A percentile compares a stretch with the other conserved stretches of the same genome.
These are phyloP conservation scores for Panonychus citri DNA, from an alignment of 1,140 invertebrate species.

Conservation along the genomic window DNA sequence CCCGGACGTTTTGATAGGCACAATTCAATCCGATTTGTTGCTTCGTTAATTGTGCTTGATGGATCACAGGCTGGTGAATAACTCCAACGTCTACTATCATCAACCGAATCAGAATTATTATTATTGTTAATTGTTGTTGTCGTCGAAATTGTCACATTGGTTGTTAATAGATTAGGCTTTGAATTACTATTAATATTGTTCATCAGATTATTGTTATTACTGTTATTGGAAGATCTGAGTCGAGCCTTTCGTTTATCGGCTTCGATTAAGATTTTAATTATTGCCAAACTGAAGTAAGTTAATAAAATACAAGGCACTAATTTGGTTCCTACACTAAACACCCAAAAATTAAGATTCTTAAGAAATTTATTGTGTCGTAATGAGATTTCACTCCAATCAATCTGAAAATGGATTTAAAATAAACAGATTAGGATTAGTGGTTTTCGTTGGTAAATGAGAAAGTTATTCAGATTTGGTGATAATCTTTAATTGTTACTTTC, in stretches of 20 bases:
- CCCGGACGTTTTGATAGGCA: no score
- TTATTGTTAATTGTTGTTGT: neutral
- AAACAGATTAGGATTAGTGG: no score
- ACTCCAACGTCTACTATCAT: neutral
- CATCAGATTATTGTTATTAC: no score
- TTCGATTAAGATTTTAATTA: conserved; percentile 24
- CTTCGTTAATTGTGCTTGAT: no score
- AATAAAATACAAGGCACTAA: conserved; percentile 54
- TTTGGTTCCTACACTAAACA: conserved; percentile 60
- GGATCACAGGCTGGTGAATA: neutral
- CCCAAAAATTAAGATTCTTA: conserved; percentile 52
- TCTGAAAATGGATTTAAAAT: conserved; percentile 28
- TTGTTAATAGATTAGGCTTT: neutral
- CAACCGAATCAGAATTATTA: neutral
- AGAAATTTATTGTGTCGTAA: conserved; percentile 33
- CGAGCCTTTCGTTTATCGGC: conserved; percentile 7
- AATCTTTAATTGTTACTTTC: no score
- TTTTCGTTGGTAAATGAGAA: no score
- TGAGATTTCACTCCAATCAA: conserved; percentile 33
- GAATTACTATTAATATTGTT: neutral
- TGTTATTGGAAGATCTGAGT: neutral
- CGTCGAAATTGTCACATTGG: neutral
- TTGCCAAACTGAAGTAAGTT: conserved; percentile 50
- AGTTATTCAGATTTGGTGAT: no score
- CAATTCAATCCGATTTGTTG: no score